A percentile compares a stretch with the other conserved stretches of the same genome.
These are phyloP conservation scores for Onychostruthus taczanowskii DNA, from an alignment of 2,113 vertebrate species.

Conservation along the genomic window DNA sequence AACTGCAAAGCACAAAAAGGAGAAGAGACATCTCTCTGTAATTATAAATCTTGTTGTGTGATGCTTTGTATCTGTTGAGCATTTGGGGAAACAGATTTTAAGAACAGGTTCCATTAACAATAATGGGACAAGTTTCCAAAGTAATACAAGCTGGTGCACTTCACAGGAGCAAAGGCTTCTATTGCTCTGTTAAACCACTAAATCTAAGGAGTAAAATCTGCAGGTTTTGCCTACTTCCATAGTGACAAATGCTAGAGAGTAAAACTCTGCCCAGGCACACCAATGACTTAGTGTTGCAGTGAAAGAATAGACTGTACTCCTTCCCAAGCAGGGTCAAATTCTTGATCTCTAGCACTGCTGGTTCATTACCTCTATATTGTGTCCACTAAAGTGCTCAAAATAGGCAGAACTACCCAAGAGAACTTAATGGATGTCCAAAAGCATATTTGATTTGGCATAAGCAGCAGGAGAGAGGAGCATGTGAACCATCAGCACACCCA, in stretches of 20 bases:
- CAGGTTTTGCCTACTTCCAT: neutral
- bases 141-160: constrained; percentile 21
- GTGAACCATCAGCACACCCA: neutral
- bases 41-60: neutral
- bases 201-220: neutral
- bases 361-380: neutral
- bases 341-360: neutral
- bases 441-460: neutral
- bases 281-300: neutral
- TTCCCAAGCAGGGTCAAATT: neutral
- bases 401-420: neutral
- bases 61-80: neutral
- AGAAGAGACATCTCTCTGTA: neutral
- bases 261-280: neutral
- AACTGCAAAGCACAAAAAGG: neutral
- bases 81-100: constrained; percentile 51
- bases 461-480: neutral
- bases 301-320: neutral
- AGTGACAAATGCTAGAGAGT: neutral
- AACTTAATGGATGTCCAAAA: neutral
- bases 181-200: neutral
- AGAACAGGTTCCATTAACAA: constrained; percentile 47
- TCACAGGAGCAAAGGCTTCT: constrained; percentile 28
- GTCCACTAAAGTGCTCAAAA: neutral
- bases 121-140: constrained; percentile 16